These are phyloP conservation scores for Alectoris magna DNA, from an alignment of 2,797 vertebrate species.

Conservation along the genomic window DNA sequence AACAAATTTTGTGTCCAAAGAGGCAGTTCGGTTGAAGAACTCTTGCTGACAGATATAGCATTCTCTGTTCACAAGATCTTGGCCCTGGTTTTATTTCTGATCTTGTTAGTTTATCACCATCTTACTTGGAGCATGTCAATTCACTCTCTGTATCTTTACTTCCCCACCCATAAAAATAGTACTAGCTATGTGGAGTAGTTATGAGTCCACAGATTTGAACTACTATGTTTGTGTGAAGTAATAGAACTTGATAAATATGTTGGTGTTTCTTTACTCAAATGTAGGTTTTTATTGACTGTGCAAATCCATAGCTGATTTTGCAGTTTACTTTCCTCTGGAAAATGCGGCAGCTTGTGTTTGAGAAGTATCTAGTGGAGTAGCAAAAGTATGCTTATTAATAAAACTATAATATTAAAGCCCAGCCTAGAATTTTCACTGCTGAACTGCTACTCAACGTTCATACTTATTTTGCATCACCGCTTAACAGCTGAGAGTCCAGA, in stretches of 20 bases:
- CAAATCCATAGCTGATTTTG: neutral
- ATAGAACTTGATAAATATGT: neutral
- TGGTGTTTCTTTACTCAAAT: neutral
- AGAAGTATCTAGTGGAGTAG: too few relatives aligned
- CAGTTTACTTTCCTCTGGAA: neutral
- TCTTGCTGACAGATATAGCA: neutral
- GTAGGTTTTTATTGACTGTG: neutral
- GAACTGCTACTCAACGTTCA: fast-evolving
- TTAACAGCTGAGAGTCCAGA: neutral
- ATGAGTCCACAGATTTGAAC: neutral
- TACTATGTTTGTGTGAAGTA: neutral
- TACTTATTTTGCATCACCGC: neutral
- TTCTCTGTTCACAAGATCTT: neutral
- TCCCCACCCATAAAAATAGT: neutral
- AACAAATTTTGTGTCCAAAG: neutral
- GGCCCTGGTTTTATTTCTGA: neutral
- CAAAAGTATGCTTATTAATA: neutral
- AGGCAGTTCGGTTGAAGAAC: neutral
- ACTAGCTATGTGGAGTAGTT: neutral
- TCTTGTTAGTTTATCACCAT: neutral
- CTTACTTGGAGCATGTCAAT: neutral
- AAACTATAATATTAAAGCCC: neutral
- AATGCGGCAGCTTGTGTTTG: neutral
- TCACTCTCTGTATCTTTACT: neutral
- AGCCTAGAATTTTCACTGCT: neutral